These are phyloP conservation scores for Parambassis ranga DNA, from an alignment of 2,797 vertebrate genomes.

Conservation along the genomic window DNA sequence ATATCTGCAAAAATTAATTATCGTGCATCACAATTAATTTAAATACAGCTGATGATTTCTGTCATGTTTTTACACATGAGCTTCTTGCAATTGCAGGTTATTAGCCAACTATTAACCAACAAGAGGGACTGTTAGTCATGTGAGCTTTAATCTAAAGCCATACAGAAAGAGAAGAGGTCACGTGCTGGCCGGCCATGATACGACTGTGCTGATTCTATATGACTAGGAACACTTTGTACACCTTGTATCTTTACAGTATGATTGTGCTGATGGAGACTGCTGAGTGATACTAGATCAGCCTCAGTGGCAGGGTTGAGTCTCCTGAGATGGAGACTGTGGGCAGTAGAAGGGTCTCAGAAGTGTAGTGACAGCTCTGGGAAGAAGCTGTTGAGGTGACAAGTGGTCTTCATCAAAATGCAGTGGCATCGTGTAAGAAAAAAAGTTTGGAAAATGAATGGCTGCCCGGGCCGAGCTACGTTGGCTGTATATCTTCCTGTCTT, in stretches of 20 bases:
- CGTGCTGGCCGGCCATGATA: no score
- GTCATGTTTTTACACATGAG: no score
- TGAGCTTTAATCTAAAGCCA: no score
- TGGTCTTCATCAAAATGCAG: conserved; percentile 58
- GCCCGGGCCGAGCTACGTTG: conserved; percentile 31
- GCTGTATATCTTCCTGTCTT: conserved; percentile 61
- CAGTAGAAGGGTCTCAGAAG: conserved; percentile 16
- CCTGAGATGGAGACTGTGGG: conserved; percentile 13
- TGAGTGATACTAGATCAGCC: conserved; percentile 38
- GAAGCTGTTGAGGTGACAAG: conserved; percentile 57
- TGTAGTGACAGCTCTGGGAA: conserved; percentile 43
- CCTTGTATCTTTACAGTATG: neutral
- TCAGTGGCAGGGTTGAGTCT: neutral
- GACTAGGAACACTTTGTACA: no score
- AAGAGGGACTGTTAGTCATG: no score
- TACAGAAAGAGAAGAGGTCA: no score
- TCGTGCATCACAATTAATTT: no score
- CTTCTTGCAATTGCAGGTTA: no score
- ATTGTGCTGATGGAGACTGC: conserved; percentile 6
- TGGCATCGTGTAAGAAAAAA: conserved; percentile 42
- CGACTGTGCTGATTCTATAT: no score
- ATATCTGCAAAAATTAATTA: no score
- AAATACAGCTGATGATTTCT: no score
- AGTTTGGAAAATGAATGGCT: conserved; percentile 55
- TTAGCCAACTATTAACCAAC: no score